These are phyloP conservation scores for Drosophila tani DNA, from an alignment of 1,140 invertebrate genomes.

Conservation along the genomic window DNA sequence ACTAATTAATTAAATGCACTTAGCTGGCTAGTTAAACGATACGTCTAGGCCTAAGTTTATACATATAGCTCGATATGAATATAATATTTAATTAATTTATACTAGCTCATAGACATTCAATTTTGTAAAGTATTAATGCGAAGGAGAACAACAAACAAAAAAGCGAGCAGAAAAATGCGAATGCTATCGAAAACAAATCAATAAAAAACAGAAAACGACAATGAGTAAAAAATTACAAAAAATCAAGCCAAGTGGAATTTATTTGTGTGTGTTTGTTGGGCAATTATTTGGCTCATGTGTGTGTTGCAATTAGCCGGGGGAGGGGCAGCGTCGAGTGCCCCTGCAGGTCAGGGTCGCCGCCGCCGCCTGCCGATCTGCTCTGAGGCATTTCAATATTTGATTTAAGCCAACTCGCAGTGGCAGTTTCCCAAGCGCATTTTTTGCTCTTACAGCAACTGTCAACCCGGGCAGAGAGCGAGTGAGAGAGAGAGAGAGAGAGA, in stretches of 20 bases:
- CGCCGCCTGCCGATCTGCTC: slow-evolving; percentile 44
- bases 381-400: slow-evolving; percentile 78
- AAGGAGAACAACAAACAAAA: slow-evolving; percentile 53
- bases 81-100: slow-evolving; percentile 78
- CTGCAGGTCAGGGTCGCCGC: slow-evolving; percentile 11
- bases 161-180: slow-evolving; percentile 48
- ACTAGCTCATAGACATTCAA: slow-evolving; percentile 68
- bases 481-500: slow-evolving; percentile 30
- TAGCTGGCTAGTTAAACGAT: slow-evolving; percentile 48
- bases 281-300: slow-evolving; percentile 72
- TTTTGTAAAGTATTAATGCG: slow-evolving; percentile 81
- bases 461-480: slow-evolving; percentile 38
- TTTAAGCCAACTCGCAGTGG: slow-evolving; percentile 63
- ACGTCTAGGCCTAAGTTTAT: slow-evolving; percentile 24
- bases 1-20: slow-evolving; percentile 63
- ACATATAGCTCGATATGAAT: slow-evolving; percentile 45
- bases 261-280: slow-evolving; percentile 37
- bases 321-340: neutral
- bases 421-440: slow-evolving; percentile 80
- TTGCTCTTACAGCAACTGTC: slow-evolving; percentile 62
- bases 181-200: slow-evolving; percentile 67
- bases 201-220: slow-evolving; percentile 67
- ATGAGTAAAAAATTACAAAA: slow-evolving; percentile 43
- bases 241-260: slow-evolving; percentile 59
- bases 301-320: slow-evolving; percentile 59